Conservation (phyloP, 2,888 invertebrate genomes). For the Quadriops clusia region DNA sequence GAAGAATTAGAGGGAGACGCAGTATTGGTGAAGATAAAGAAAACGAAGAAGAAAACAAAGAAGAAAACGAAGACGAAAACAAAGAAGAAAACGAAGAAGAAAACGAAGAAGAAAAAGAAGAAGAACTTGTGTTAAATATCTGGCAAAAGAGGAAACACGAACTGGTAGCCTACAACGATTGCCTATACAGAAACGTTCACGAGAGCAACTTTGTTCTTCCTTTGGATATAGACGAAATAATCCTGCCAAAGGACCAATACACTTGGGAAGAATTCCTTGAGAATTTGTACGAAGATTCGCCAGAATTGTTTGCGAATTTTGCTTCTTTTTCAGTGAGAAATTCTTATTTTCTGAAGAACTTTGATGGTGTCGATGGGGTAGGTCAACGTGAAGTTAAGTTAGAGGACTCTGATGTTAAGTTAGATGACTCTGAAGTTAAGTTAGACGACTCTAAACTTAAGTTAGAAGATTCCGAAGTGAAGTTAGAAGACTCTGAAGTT, state of each 20-base stretch:
- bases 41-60: no score
- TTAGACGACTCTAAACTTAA: no score
- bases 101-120: background rate
- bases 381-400: no score
- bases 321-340: slow-evolving; percentile 55
- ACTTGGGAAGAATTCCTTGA: slow-evolving; percentile 48
- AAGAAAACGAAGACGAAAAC: no score
- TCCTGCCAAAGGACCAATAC: slow-evolving; percentile 49
- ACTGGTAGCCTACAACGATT: slow-evolving; percentile 65
- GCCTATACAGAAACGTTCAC: slow-evolving; percentile 58
- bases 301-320: slow-evolving; percentile 27
- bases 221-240: slow-evolving; percentile 61
- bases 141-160: slow-evolving; percentile 65
- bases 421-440: no score
- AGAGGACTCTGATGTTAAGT: no score
- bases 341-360: slow-evolving; percentile 39
- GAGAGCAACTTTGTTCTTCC: slow-evolving; percentile 54
- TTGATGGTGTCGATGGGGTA: slow-evolving; percentile 8
- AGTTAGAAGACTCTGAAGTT: no score
- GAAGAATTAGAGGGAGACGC: no score
- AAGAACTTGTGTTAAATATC: slow-evolving; percentile 27
- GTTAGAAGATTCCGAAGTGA: no score
- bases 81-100: no score
- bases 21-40: no score
- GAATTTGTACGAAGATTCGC: slow-evolving; percentile 23